phyloP scores from a whole-genome alignment of 2,113 vertebrate species.

The Gyps fulvus region DNA sequence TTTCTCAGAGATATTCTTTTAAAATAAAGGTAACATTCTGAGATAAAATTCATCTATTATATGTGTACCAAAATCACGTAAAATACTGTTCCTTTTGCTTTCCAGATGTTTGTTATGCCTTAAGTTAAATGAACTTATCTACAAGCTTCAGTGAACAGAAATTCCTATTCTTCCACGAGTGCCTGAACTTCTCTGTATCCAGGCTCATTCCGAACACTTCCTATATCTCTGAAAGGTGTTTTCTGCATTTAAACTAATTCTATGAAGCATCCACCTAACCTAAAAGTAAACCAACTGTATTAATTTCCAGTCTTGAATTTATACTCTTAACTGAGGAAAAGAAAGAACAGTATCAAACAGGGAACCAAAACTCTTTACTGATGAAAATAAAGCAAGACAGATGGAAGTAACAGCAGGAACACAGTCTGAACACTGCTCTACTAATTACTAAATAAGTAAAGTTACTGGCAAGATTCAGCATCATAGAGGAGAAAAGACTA shows the following conservation, averaged over 20 bases:
- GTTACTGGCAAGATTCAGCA: not conserved
- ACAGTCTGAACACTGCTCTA: not conserved
- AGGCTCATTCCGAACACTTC: not conserved
- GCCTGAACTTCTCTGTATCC: not conserved
- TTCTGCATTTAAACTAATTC: not conserved
- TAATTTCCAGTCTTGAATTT: not conserved
- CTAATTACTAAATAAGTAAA: not conserved
- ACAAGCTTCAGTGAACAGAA: not conserved
- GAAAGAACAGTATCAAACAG: not conserved
- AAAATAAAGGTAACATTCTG: not conserved
- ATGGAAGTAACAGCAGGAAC: not conserved
- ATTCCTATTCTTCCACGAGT: not conserved
- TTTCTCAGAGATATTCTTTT: not conserved
- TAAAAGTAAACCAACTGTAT: not conserved
- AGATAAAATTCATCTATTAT: not conserved
- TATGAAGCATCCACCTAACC: not conserved
- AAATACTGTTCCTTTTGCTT: not conserved
- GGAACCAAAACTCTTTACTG: not conserved
- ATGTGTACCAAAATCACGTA: not conserved
- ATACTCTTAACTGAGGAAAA: not conserved
- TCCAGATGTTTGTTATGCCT: not conserved
- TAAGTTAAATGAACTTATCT: not conserved
- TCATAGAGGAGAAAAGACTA: not conserved
- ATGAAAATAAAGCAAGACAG: not conserved
- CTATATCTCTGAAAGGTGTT: not conserved